Evolutionary conservation across 2,888 invertebrate genomes (phyloP).

Genomic region (Ormyrus thymus): DNA sequence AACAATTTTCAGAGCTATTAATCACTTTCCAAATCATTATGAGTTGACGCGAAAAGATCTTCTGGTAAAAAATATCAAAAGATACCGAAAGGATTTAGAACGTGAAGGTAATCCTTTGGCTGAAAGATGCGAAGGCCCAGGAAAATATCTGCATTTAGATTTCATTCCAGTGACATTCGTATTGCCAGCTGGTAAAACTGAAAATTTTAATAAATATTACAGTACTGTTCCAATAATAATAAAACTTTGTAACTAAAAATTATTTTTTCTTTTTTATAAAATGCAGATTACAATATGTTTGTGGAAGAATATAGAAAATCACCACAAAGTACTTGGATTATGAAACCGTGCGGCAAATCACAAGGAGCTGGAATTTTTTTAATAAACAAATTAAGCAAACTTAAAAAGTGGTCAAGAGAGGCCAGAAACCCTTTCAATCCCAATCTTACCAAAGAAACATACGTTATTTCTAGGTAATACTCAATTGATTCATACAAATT

Average conservation of each 20-base stretch:
- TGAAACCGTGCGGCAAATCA: constrained; percentile 97
- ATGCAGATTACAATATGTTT: constrained; percentile 94
- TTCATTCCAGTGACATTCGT: constrained; percentile 96
- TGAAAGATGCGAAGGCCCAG: constrained; percentile 85
- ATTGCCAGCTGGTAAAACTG: constrained; percentile 83
- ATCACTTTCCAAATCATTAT: constrained; percentile 97
- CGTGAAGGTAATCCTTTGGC: constrained; percentile 91
- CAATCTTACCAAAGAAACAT: constrained; percentile 90
- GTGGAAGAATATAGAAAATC: constrained; percentile 96
- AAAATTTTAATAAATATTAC: background rate
- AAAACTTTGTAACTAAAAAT: background rate
- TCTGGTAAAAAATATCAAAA: constrained; percentile 95
- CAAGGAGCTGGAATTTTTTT: constrained; percentile 96
- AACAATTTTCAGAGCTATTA: constrained; percentile 82
- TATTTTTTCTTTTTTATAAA: background rate
- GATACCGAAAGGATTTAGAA: constrained; percentile 94
- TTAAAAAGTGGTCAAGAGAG: constrained; percentile 93
- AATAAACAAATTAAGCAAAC: constrained; percentile 94
- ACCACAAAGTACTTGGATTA: constrained; percentile 97
- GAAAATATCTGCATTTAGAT: constrained; percentile 88
- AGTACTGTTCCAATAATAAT: background rate
- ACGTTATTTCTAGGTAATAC: constrained; percentile 90
- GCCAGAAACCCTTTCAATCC: constrained; percentile 90
- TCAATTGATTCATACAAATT: background rate
- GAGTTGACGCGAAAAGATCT: constrained; percentile 97